Base-by-base conservation (phyloP, 2,113 vertebrate genomes). In the Oostethus manadensis region DNA sequence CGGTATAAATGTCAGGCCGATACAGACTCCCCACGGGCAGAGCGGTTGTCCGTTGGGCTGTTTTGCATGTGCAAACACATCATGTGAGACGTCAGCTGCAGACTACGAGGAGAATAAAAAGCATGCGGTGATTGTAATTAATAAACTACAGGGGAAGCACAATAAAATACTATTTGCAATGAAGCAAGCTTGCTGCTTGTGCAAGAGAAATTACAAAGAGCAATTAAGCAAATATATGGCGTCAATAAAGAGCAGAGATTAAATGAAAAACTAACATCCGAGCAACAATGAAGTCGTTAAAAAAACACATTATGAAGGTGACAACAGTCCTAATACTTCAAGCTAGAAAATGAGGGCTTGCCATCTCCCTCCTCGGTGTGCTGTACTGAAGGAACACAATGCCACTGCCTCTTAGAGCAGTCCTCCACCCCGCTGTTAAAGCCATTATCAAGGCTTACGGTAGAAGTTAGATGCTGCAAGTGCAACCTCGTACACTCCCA, bases 1-100 rank as follows among this genome's bases (percentile, higher is more conserved):
- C 61, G 64, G 60, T 56, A 61, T 71, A 76, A 71, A 79, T 77
- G 73, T 74, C 74, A 70, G 49, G 58, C 54, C 42, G 64, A 71
- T 58, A 50, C 54, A 62, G 60, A 53, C 29, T 70, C 68, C 62
- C 64, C 2, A 15, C 23, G 58, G 71, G 75, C 51, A 49, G 66
- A 57, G 26, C 10, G 54, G 57, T 45, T 75, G 63, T 65, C 51
- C 47, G 3, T 7, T 42, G 10, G 17, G 40, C 15, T 54, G 51
- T 62, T 47, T 73, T 64, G 53, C 33, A 21, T 22, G 46, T 64
- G 15, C 1, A 38, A 9, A 42, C 23, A 20, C 1, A 50, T 11
- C 33, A 38, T 49, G 33, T 5, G 6, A 42, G 42, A 43, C 44
- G 15, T 40, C 13, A 43, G 51, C 56, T 53, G 47, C n/a, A 50